Evolutionary conservation across 2,113 vertebrate species (phyloP).

Genomic region (Oncorhynchus keta): DNA sequence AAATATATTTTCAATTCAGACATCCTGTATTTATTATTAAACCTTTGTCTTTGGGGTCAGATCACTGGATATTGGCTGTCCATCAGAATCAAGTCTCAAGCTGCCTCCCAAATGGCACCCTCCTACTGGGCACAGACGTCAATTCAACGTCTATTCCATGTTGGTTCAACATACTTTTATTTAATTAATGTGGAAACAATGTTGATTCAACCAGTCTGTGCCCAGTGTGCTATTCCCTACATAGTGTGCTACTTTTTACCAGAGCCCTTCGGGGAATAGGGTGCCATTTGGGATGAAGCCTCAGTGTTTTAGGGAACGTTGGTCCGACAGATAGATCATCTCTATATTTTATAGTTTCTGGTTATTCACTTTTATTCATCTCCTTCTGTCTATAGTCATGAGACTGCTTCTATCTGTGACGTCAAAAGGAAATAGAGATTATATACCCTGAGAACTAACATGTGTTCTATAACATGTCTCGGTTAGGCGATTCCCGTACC

Average conservation of each 20-base stretch:
- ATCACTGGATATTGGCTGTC: conserved; percentile 67
- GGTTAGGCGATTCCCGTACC: too few relatives aligned
- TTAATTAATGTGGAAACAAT: too few relatives aligned
- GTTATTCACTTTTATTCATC: conserved; percentile 69
- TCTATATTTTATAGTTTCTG: conserved; percentile 51
- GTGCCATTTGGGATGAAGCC: too few relatives aligned
- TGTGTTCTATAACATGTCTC: too few relatives aligned
- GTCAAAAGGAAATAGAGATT: conserved; percentile 44
- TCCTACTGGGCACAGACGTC: too few relatives aligned
- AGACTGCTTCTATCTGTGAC: conserved; percentile 24
- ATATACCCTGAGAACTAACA: too few relatives aligned
- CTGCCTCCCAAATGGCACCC: not conserved
- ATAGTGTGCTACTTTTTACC: too few relatives aligned
- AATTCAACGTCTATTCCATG: too few relatives aligned
- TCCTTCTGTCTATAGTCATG: conserved; percentile 49
- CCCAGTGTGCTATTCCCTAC: not conserved
- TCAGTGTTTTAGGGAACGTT: conserved; percentile 12
- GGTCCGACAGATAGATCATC: conserved; percentile 34
- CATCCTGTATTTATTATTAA: conserved; percentile 79
- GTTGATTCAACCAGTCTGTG: too few relatives aligned
- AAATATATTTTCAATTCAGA: conserved; percentile 80
- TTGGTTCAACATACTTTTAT: too few relatives aligned
- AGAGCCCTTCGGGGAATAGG: too few relatives aligned
- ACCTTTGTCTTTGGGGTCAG: conserved; percentile 75
- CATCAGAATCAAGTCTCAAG: conserved; percentile 54